Conservation (phyloP, 2,797 vertebrate species). For the Sarcoramphus papa region DNA sequence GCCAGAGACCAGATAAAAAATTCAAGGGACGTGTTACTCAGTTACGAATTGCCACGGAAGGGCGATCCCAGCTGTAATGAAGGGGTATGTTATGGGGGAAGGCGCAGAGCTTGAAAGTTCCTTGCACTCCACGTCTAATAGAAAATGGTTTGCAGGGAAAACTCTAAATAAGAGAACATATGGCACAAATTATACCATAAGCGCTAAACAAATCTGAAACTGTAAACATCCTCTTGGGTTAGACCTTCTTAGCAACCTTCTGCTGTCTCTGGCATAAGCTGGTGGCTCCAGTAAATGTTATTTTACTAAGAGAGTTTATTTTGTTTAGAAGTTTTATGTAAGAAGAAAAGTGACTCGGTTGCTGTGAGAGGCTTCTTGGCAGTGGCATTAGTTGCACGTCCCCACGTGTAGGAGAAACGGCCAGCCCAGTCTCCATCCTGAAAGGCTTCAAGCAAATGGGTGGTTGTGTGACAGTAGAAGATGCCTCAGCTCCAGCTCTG, state of each 20-base stretch:
- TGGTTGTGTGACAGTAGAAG: background rate
- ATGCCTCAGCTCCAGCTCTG: background rate
- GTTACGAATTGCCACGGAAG: background rate
- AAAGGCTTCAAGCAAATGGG: background rate
- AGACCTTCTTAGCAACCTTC: slow-evolving; percentile 47
- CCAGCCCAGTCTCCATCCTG: background rate
- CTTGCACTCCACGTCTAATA: background rate
- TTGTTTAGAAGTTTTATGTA: slow-evolving; percentile 18
- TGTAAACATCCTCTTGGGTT: slow-evolving; percentile 63
- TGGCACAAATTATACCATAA: slow-evolving; percentile 56
- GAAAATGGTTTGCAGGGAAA: slow-evolving; percentile 23
- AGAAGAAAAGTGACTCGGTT: slow-evolving; percentile 37
- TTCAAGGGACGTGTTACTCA: background rate
- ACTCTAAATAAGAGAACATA: slow-evolving; percentile 63
- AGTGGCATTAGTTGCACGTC: background rate
- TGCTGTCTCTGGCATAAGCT: slow-evolving; percentile 30
- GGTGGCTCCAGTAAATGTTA: slow-evolving; percentile 15
- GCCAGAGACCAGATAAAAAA: background rate
- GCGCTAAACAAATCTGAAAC: slow-evolving; percentile 52
- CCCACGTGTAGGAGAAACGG: background rate
- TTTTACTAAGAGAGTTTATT: slow-evolving; percentile 42
- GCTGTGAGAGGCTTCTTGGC: background rate
- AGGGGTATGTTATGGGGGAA: background rate
- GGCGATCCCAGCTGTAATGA: slow-evolving; percentile 32
- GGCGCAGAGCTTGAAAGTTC: background rate